Conservation (phyloP, 2,888 invertebrate species). For the Pelosia muscerda region DNA sequence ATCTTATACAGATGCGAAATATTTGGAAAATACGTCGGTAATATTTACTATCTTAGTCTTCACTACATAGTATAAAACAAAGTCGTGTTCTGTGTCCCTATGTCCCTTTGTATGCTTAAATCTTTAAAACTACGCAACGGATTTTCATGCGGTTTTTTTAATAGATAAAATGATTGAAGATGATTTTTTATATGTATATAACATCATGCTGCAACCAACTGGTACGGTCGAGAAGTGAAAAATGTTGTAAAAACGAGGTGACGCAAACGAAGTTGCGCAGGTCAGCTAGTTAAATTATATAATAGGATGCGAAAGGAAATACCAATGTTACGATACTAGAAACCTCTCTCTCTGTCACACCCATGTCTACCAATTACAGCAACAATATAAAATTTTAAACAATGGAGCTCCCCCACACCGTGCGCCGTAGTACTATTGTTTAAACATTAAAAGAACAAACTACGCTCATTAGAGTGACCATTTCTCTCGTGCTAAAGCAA, state of each 20-base stretch:
- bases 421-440: slow-evolving; percentile 30
- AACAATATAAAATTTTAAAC: not conserved
- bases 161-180: too few species aligned
- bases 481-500: slow-evolving; percentile 61
- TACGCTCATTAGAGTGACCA: slow-evolving; percentile 64
- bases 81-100: too few species aligned
- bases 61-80: too few species aligned
- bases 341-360: not conserved
- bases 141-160: too few species aligned
- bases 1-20: slow-evolving; percentile 30
- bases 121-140: too few species aligned
- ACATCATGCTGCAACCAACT: too few species aligned
- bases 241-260: too few species aligned
- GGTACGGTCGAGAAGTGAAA: too few species aligned
- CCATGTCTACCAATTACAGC: not conserved
- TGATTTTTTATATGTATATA: too few species aligned
- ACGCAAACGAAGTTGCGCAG: too few species aligned
- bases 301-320: slow-evolving; percentile 18
- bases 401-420: not conserved
- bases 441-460: slow-evolving; percentile 66
- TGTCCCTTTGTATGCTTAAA: too few species aligned
- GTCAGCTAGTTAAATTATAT: too few species aligned
- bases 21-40: slow-evolving; percentile 24
- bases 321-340: not conserved
- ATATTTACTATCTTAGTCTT: slow-evolving; percentile 19